phyloP scores from a whole-genome alignment of 2,888 invertebrate species.

The Vesta saturnalis region DNA sequence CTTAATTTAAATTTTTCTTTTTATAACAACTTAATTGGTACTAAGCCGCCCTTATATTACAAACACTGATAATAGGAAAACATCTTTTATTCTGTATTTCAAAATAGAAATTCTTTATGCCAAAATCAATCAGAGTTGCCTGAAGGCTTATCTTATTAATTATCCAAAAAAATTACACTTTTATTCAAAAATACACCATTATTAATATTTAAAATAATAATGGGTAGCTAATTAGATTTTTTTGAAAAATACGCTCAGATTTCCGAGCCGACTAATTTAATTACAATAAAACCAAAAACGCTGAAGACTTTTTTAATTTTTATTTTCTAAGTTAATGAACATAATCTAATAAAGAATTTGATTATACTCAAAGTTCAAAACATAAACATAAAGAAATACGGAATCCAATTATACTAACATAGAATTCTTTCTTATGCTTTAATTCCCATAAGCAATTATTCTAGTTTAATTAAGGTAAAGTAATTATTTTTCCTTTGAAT shows the following conservation, averaged over 20 bases:
- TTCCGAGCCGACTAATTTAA: neutral
- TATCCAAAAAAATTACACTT: no score
- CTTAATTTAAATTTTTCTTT: no score
- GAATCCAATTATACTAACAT: constrained; percentile 14
- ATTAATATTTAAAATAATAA: no score
- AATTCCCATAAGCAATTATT: constrained; percentile 14
- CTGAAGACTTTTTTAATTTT: neutral
- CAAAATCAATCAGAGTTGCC: no score
- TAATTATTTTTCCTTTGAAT: constrained; percentile 13
- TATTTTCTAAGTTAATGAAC: constrained; percentile 8
- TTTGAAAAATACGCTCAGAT: neutral
- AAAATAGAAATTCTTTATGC: no score
- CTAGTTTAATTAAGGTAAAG: constrained; percentile 11
- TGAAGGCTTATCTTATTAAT: no score
- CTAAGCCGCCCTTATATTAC: no score
- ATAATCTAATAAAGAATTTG: constrained; percentile 10
- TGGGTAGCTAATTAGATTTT: neutral
- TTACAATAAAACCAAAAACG: neutral
- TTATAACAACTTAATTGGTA: no score
- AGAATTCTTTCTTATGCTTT: constrained; percentile 13
- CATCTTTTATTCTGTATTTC: no score
- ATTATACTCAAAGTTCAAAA: constrained; percentile 9
- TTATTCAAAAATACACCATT: no score
- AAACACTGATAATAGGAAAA: no score
- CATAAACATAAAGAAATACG: constrained; percentile 13